Base-by-base conservation (phyloP, 2,113 vertebrate genomes). In the Oreochromis tanganicae region DNA sequence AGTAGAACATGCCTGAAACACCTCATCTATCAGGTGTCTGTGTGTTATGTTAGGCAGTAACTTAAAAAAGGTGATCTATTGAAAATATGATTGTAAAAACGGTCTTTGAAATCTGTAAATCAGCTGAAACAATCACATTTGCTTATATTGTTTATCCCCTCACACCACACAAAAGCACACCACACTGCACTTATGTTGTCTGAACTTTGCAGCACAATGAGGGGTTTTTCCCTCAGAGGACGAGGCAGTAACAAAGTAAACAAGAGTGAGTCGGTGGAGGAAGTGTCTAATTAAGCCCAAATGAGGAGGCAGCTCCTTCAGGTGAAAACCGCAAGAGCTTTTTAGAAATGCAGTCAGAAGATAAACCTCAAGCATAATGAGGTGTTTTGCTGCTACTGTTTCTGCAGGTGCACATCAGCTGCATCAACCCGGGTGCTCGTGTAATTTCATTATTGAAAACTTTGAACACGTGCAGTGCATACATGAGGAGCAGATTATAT, bases 261-360 rank as follows among this genome's bases (percentile, higher is more conserved):
- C 90, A 91, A 89, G 82, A 57, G 21, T 24, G 50, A 55, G 83
- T 46, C 75, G 29, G 80, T 16, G 16, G 38, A 55, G 88, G 89
- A 92, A 80, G 86, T 21, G 78, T 54, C 88, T 85, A 91, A 95
- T 95, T 91, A 93, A 84, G 46, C 34, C 50, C 54, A 32, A 63
- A 82, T 6, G 11, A 83, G 54, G 9, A 46, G 48, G 17, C 5
- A 38, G 17, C 21, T 13, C 21, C 29, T 79, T 7, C 84, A 86
- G 8, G 34, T 32, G 17, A 32, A 50, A 78, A 21, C 52, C 52
- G 4, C 19, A 54, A 78, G 71, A 50, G 71, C 16, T 78, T 78
- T 48, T 50, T 24, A 32, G 71, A 50, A 78, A 78, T 1, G 4
- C 43, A 50, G 16, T 5, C 6, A 78, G 71, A 32, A 78, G 71